Conservation (phyloP, 2,113 vertebrate species). For the Myrmecophaga tridactyla region DNA sequence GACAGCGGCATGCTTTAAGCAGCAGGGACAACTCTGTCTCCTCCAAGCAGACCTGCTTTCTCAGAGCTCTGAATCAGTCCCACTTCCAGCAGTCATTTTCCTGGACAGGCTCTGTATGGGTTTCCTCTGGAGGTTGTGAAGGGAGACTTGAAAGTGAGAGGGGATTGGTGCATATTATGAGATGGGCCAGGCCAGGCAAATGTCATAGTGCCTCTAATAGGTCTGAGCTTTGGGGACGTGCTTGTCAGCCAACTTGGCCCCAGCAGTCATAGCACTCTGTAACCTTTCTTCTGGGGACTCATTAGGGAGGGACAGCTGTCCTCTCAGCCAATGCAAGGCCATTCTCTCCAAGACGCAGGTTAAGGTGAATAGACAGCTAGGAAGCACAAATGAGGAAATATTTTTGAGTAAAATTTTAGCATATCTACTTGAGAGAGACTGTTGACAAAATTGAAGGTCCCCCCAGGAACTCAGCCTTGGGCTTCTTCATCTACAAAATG, state of each 20-base stretch:
- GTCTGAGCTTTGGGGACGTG: neutral
- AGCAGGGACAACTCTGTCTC: neutral
- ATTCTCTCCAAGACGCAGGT: slow-evolving; percentile 51
- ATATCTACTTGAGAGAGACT: neutral
- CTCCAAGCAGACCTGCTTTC: neutral
- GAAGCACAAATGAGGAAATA: neutral
- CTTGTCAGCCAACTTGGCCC: neutral
- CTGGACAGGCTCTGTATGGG: neutral
- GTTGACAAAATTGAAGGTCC: neutral
- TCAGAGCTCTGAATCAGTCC: neutral
- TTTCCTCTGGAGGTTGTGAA: neutral
- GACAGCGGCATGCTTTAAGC: neutral
- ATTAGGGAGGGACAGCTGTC: slow-evolving; percentile 54
- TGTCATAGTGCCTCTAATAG: slow-evolving; percentile 21
- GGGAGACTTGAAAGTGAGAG: neutral
- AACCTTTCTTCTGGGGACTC: slow-evolving; percentile 53
- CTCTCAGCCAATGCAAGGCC: neutral
- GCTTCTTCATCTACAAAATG: neutral
- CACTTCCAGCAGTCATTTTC: neutral
- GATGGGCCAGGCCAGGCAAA: neutral
- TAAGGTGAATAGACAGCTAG: slow-evolving; percentile 20
- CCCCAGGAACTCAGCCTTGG: neutral
- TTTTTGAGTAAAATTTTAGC: neutral
- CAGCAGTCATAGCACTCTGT: neutral
- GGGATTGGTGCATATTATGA: neutral